Evolutionary conservation across 1,140 invertebrate species (phyloP).

Genomic region (Pseudomyrmex gracilis): DNA sequence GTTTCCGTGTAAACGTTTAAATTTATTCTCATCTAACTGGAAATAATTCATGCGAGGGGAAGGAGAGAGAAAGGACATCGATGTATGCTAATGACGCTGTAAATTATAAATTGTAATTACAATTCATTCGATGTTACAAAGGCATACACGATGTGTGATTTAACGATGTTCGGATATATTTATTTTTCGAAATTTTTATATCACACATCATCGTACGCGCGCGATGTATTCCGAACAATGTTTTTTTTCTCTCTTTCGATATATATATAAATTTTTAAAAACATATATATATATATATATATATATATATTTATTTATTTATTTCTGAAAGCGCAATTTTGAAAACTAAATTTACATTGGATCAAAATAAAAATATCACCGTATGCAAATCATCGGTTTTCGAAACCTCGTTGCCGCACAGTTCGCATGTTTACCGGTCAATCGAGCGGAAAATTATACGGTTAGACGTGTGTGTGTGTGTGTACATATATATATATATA

Average conservation of each 20-base stretch:
- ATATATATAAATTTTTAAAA: too few relatives aligned
- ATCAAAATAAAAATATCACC: conserved; percentile 39
- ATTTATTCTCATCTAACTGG: conserved; percentile 57
- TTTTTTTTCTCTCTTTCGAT: not conserved
- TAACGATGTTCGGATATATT: conserved; percentile 17
- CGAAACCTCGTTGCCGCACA: not conserved
- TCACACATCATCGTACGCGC: too few relatives aligned
- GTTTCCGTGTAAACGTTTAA: not conserved
- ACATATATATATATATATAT: too few relatives aligned
- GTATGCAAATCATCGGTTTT: conserved; percentile 25
- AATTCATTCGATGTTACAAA: conserved; percentile 29
- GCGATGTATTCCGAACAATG: not conserved
- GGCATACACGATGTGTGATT: not conserved
- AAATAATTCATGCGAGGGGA: conserved; percentile 49
- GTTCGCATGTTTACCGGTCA: conserved; percentile 38
- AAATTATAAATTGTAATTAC: conserved; percentile 12
- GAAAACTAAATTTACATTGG: conserved; percentile 19
- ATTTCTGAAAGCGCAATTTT: not conserved
- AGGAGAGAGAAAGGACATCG: not conserved
- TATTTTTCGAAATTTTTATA: not conserved
- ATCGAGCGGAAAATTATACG: conserved; percentile 35
- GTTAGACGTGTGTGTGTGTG: too few relatives aligned
- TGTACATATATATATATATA: not conserved
- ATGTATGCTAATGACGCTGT: conserved; percentile 16
- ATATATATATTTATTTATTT: too few relatives aligned